Conservation (phyloP, 2,888 invertebrate genomes). For the Yponomeuta cagnagella region DNA sequence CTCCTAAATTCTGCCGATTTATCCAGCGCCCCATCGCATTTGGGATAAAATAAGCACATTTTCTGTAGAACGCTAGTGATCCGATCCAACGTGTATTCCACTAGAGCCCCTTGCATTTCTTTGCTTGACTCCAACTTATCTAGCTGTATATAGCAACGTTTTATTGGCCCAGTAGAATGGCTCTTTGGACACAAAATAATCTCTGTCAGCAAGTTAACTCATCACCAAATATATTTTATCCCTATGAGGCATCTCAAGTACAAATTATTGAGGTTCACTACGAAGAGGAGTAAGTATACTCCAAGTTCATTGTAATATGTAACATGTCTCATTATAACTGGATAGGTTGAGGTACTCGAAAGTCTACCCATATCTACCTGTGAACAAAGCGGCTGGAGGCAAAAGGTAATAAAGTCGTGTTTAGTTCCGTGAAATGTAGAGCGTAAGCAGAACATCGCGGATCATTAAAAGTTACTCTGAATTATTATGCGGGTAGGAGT, state of each 20-base stretch:
- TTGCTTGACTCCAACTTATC: neutral
- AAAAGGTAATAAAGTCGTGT: too few species aligned
- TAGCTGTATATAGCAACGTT: neutral
- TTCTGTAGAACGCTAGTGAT: neutral
- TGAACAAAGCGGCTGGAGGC: too few species aligned
- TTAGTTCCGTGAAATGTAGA: too few species aligned
- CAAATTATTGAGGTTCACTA: neutral
- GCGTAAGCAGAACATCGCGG: too few species aligned
- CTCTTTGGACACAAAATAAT: neutral
- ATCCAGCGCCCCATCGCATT: neutral
- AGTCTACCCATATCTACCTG: too few species aligned
- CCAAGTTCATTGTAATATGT: too few species aligned
- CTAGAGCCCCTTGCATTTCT: neutral
- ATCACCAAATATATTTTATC: neutral
- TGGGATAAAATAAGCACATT: neutral
- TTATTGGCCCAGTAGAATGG: neutral
- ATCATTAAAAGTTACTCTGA: too few species aligned
- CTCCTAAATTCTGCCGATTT: too few species aligned
- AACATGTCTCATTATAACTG: too few species aligned
- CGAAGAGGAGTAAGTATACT: too few species aligned
- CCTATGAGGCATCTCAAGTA: neutral
- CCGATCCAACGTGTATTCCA: neutral
- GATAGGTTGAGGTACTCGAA: too few species aligned
- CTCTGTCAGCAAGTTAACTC: neutral
- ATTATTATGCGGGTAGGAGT: too few species aligned